Conservation (phyloP, 2,888 invertebrate species). For the Macropis europaea region DNA sequence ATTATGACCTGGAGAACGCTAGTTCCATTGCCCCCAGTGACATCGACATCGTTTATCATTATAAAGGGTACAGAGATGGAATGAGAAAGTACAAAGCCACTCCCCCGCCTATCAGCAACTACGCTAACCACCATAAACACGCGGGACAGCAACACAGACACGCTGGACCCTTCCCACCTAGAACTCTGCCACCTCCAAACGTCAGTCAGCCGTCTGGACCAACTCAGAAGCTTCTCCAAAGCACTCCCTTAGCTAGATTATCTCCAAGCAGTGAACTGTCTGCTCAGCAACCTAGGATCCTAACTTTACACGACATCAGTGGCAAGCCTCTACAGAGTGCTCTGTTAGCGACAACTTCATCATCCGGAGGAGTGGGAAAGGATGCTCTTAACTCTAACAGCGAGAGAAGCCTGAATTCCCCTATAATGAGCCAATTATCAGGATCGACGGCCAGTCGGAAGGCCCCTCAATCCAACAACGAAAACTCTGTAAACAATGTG, state of each 20-base stretch:
- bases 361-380: constrained; percentile 93
- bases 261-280: constrained; percentile 96
- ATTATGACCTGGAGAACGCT: constrained; percentile 98
- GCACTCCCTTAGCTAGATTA: constrained; percentile 93
- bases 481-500: constrained; percentile 82
- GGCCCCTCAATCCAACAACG: constrained; percentile 85
- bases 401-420: constrained; percentile 94
- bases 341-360: constrained; percentile 92
- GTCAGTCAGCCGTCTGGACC: constrained; percentile 84
- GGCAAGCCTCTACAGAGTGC: constrained; percentile 95
- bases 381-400: constrained; percentile 95
- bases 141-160: constrained; percentile 83
- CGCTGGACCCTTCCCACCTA: constrained; percentile 87
- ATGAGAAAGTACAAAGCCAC: constrained; percentile 93
- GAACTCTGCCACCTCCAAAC: constrained; percentile 85
- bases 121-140: constrained; percentile 88
- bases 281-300: constrained; percentile 93
- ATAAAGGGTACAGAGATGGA: constrained; percentile 95
- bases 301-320: constrained; percentile 96
- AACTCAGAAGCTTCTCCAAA: constrained; percentile 88
- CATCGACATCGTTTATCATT: constrained; percentile 97
- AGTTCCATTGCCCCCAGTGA: constrained; percentile 98
- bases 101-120: constrained; percentile 89
- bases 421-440: constrained; percentile 94
- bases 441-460: constrained; percentile 91